phyloP scores from a whole-genome alignment of 2,888 invertebrate genomes.

The Agriopis leucophaearia region DNA sequence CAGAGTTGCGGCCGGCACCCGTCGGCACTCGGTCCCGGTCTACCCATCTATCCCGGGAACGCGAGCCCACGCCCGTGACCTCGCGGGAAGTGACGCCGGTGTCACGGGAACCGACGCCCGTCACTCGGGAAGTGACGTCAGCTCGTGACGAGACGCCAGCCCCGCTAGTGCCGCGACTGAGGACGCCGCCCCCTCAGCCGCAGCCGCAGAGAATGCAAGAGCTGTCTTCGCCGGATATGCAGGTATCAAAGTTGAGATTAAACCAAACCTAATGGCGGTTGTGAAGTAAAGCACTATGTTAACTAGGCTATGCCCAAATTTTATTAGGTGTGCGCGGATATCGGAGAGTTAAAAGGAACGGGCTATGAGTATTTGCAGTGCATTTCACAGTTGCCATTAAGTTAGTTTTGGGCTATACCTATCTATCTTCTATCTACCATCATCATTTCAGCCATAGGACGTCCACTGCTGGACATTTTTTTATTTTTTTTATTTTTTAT shows the following conservation, averaged over 20 bases:
- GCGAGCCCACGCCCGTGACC: constrained; percentile 3
- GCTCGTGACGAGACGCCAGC: constrained; percentile 16
- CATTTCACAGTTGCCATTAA: too few relatives aligned
- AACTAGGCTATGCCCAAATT: too few relatives aligned
- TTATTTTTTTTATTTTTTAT: too few relatives aligned
- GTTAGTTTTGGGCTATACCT: too few relatives aligned
- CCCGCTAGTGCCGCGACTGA: constrained; percentile 26
- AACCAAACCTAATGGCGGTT: too few relatives aligned
- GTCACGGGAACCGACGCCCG: constrained; percentile 13
- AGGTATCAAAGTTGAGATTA: constrained; percentile 33
- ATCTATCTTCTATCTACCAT: too few relatives aligned
- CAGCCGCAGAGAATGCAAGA: constrained; percentile 34
- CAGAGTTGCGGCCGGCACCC: constrained; percentile 48
- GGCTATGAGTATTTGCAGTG: too few relatives aligned
- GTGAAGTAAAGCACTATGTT: too few relatives aligned
- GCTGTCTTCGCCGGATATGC: constrained; percentile 45
- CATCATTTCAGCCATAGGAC: too few relatives aligned
- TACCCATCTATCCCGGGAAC: constrained; percentile 3
- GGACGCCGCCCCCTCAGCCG: constrained; percentile 45
- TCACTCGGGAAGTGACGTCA: constrained; percentile 7
- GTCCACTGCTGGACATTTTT: too few relatives aligned
- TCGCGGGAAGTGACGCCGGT: constrained; percentile 1
- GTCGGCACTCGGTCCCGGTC: constrained; percentile 56
- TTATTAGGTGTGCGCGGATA: too few relatives aligned
- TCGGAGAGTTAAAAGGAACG: too few relatives aligned